Conservation (phyloP, 2,888 invertebrate species). For the Hirtodrosophila histrioides region DNA sequence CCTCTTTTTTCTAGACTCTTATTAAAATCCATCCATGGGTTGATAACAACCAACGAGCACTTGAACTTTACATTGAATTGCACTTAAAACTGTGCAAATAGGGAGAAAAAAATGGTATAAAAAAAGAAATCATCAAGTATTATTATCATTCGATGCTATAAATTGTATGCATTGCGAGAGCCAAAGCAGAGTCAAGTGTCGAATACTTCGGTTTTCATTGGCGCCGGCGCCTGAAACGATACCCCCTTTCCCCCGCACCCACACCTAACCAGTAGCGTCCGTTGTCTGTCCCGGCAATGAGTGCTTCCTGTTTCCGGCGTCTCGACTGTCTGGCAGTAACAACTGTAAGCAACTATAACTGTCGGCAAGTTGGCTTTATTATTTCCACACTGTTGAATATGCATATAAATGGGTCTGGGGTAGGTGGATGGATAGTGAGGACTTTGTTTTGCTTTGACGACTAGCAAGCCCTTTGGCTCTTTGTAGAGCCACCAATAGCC, state of each 20-base stretch:
- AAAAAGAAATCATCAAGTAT: constrained; percentile 35
- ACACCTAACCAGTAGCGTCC: constrained; percentile 3
- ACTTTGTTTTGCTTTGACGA: constrained; percentile 68
- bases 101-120: constrained; percentile 1
- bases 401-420: constrained; percentile 47
- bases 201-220: constrained; percentile 47
- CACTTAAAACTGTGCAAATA: constrained; percentile 35
- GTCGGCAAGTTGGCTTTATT: constrained; percentile 79
- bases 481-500: constrained; percentile 26
- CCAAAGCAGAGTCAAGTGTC: constrained; percentile 44
- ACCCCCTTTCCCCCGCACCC: background rate
- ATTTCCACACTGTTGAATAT: constrained; percentile 79
- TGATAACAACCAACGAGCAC: constrained; percentile 8
- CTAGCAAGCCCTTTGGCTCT: constrained; percentile 37
- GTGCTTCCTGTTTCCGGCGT: constrained; percentile 71
- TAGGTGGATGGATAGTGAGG: constrained; percentile 6
- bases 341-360: constrained; percentile 74
- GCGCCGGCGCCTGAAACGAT: constrained; percentile 25
- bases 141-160: constrained; percentile 51
- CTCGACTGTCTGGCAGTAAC: constrained; percentile 62
- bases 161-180: constrained; percentile 46
- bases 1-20: background rate
- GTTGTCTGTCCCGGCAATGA: constrained; percentile 63
- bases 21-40: background rate
- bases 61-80: constrained; percentile 40